These are phyloP conservation scores for Philypnodon macrostomus DNA, from an alignment of 2,797 vertebrate species.

Conservation along the genomic window DNA sequence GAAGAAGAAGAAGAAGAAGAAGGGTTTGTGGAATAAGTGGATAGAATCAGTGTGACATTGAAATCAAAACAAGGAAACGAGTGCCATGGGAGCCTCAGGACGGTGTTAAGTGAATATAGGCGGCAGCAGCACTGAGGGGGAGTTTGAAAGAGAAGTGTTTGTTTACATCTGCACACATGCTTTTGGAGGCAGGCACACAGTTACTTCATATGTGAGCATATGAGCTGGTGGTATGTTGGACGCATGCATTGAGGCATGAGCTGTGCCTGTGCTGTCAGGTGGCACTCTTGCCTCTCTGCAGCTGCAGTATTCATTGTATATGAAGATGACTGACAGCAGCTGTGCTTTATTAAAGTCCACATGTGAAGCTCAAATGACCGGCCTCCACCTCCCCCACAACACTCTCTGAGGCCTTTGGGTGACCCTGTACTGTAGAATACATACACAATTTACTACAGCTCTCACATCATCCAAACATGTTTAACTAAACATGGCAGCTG, in stretches of 20 bases:
- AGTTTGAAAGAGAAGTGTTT: constrained; percentile 33
- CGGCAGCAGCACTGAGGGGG: constrained; percentile 31
- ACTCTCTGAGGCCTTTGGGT: neutral
- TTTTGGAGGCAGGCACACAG: constrained; percentile 50
- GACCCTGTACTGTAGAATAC: constrained; percentile 2
- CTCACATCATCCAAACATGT: constrained; percentile 19
- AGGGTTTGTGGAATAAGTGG: constrained; percentile 17
- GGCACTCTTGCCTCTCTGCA: constrained; percentile 24
- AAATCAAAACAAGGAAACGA: constrained; percentile 66
- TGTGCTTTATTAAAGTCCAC: constrained; percentile 1
- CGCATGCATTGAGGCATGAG: constrained; percentile 12
- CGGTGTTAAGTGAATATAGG: constrained; percentile 56
- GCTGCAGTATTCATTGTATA: neutral
- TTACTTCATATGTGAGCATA: constrained; percentile 22
- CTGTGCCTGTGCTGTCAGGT: constrained; percentile 28
- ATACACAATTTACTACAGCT: constrained; percentile 5
- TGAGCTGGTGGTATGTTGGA: constrained; percentile 19
- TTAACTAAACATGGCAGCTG: constrained; percentile 24
- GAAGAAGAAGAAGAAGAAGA: constrained; percentile 8
- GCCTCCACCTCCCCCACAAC: neutral
- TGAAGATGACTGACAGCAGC: constrained; percentile 21
- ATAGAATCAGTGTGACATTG: constrained; percentile 55
- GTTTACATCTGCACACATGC: constrained; percentile 52
- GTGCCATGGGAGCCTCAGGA: constrained; percentile 52
- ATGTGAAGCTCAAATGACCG: neutral